These are phyloP conservation scores for Micrasema longulum DNA, from an alignment of 1,140 invertebrate genomes.

Conservation along the genomic window DNA sequence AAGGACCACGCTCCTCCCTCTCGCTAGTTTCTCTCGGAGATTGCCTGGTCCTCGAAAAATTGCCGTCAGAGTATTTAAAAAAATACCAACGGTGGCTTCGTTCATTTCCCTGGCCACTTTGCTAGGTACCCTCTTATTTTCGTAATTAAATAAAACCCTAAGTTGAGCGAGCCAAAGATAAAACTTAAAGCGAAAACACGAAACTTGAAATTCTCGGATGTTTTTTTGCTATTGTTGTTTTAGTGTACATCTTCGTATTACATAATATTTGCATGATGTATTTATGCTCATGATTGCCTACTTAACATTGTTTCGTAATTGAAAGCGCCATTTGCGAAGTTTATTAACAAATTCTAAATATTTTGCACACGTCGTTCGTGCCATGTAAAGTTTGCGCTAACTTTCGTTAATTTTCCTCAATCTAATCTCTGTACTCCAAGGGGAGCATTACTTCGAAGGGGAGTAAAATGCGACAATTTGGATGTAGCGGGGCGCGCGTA, in stretches of 20 bases:
- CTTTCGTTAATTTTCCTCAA: slow-evolving; percentile 32
- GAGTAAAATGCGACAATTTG: slow-evolving; percentile 36
- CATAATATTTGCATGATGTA: too few species aligned
- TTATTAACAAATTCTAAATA: too few species aligned
- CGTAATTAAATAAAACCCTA: slow-evolving; percentile 16
- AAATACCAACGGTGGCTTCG: slow-evolving; percentile 5
- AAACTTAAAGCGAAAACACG: background rate
- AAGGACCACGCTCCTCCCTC: slow-evolving; percentile 6
- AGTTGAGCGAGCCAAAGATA: background rate
- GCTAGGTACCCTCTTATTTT: background rate
- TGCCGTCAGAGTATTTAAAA: slow-evolving; percentile 3
- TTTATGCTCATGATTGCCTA: too few species aligned
- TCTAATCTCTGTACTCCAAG: slow-evolving; percentile 14
- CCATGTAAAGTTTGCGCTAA: slow-evolving; percentile 1
- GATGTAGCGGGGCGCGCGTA: slow-evolving; percentile 17
- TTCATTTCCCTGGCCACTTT: slow-evolving; percentile 3
- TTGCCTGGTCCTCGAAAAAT: background rate
- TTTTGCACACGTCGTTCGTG: too few species aligned
- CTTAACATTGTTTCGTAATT: too few species aligned
- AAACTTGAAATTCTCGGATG: too few species aligned
- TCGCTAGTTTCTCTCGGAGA: slow-evolving; percentile 5
- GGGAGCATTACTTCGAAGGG: slow-evolving; percentile 13
- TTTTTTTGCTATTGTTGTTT: too few species aligned
- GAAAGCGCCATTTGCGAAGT: too few species aligned
- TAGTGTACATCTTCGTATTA: too few species aligned